Evolutionary conservation across 2,113 vertebrate genomes (phyloP).

Genomic region (Cynopterus brachyotis): DNA sequence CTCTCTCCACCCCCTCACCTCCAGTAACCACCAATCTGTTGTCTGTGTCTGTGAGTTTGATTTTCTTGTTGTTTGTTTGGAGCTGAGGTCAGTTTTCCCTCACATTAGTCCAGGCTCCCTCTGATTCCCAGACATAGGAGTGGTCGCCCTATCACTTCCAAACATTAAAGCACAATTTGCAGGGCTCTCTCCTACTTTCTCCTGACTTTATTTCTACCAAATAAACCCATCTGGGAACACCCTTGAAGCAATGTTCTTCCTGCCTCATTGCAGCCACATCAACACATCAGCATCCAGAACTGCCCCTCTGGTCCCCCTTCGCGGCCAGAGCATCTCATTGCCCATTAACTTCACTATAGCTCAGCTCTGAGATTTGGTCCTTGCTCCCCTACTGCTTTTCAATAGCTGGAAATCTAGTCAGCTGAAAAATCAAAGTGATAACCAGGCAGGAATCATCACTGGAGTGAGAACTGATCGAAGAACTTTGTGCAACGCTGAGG

Average conservation of each 20-base stretch:
- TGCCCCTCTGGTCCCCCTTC: neutral
- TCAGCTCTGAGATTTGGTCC: constrained; percentile 74
- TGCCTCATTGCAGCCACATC: constrained; percentile 75
- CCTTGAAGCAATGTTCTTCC: constrained; percentile 62
- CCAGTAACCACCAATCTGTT: neutral
- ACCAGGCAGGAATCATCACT: constrained; percentile 55
- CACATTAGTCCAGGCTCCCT: neutral
- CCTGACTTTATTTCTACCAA: constrained; percentile 61
- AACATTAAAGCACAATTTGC: constrained; percentile 30
- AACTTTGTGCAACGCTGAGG: neutral
- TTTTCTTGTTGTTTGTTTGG: neutral
- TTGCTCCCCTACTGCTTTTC: constrained; percentile 74
- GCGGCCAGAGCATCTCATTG: constrained; percentile 61
- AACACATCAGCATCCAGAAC: constrained; percentile 66
- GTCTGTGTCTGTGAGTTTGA: neutral
- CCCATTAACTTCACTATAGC: constrained; percentile 74
- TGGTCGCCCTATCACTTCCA: neutral
- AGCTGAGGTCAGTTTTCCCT: neutral
- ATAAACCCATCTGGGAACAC: constrained; percentile 55
- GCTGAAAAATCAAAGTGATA: constrained; percentile 77
- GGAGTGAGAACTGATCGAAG: constrained; percentile 43
- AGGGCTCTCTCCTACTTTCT: constrained; percentile 42
- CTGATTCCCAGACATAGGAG: neutral
- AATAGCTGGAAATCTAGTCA: constrained; percentile 78
- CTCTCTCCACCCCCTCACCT: neutral